Percentiles rank a stretch among this genome's conserved stretches.
phyloP scores from a whole-genome alignment of 2,888 invertebrate species.

The Habrosyne pyritoides region DNA sequence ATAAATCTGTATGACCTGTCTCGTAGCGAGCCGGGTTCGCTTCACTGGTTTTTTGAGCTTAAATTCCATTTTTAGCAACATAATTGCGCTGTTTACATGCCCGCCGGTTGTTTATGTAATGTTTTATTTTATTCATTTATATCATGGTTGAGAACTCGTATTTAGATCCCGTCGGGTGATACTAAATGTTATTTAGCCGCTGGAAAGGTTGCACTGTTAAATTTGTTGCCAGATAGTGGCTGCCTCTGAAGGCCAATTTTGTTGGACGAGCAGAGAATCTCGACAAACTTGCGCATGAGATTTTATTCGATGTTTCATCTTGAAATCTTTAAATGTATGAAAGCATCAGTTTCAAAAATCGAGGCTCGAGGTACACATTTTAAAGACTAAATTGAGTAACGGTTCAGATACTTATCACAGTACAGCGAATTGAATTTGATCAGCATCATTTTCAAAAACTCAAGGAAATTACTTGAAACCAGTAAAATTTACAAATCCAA shows the following conservation, averaged over 20 bases:
- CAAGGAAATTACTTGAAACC: too few relatives aligned
- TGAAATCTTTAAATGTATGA: background rate
- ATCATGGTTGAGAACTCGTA: conserved; percentile 7
- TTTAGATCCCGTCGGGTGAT: conserved; percentile 2
- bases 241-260: background rate
- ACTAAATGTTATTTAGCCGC: background rate
- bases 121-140: conserved; percentile 10
- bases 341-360: background rate
- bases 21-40: background rate
- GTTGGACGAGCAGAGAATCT: background rate
- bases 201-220: background rate
- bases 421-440: too few relatives aligned
- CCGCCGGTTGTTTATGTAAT: conserved; percentile 15
- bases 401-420: too few relatives aligned
- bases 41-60: conserved; percentile 2
- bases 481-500: too few relatives aligned
- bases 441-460: too few relatives aligned
- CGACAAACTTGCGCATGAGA: background rate
- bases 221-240: background rate
- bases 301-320: background rate
- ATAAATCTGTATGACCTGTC: conserved; percentile 1
- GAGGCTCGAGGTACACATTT: too few relatives aligned
- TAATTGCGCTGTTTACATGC: conserved; percentile 22
- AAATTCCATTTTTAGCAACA: conserved; percentile 15
- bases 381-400: too few relatives aligned